phyloP scores from a whole-genome alignment of 2,113 vertebrate genomes.

The Ramphastos sulfuratus region DNA sequence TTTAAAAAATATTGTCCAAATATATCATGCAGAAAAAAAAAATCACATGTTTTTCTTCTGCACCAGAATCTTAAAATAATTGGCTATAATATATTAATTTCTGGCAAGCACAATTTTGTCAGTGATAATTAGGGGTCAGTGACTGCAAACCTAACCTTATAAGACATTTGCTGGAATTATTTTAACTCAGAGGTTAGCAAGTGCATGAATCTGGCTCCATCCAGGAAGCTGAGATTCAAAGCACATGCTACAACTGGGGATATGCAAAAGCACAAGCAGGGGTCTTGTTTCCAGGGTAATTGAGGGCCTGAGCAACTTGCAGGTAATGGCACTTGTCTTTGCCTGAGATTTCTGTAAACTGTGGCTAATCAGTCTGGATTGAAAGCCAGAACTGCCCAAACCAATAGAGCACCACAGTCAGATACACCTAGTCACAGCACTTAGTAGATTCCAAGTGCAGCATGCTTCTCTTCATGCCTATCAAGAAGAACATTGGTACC shows the following conservation, averaged over 20 bases:
- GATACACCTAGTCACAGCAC: not conserved
- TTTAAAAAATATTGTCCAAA: not conserved
- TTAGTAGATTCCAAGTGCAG: not conserved
- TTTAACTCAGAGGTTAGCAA: not conserved
- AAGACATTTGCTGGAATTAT: not conserved
- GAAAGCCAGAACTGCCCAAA: not conserved
- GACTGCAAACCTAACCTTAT: not conserved
- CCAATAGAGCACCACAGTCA: not conserved
- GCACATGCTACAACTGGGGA: not conserved
- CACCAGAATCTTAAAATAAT: not conserved
- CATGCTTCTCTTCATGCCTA: fast-evolving
- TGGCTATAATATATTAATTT: not conserved
- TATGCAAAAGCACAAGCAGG: not conserved
- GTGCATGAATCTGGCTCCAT: not conserved
- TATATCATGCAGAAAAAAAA: not conserved
- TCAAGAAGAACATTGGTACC: not conserved
- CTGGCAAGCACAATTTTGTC: not conserved
- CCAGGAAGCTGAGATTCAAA: not conserved
- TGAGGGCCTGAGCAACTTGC: not conserved
- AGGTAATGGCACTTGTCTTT: not conserved
- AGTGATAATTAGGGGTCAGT: not conserved
- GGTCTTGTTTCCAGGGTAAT: not conserved
- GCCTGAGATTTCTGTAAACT: not conserved
- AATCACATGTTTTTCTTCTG: not conserved
- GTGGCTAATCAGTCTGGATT: not conserved